Evolutionary conservation across 2,797 vertebrate species (phyloP).

Genomic region (Lepus oiostolus): DNA sequence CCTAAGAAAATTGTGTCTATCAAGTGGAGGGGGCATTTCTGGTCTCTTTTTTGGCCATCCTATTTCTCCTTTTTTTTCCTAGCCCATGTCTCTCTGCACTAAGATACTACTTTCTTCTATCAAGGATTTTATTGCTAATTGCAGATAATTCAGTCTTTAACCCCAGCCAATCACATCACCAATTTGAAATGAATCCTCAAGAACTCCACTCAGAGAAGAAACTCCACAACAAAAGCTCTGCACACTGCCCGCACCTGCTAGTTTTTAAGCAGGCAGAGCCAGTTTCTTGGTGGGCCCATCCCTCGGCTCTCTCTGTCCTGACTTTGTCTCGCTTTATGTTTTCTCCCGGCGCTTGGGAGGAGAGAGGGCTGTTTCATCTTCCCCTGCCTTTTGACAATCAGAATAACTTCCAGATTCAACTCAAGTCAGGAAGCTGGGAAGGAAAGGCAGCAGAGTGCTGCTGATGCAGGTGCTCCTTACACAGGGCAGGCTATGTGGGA

Average conservation of each 20-base stretch:
- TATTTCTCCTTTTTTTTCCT: not conserved
- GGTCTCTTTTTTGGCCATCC: not conserved
- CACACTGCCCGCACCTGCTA: not conserved
- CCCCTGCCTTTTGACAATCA: constrained; percentile 38
- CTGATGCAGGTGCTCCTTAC: not conserved
- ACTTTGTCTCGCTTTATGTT: not conserved
- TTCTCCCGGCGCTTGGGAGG: not conserved
- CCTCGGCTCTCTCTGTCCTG: not conserved
- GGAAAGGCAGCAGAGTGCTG: not conserved
- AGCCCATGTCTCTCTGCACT: not conserved
- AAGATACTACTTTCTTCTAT: not conserved
- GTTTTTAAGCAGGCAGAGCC: not conserved
- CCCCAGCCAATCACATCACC: not conserved
- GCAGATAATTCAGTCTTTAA: constrained; percentile 40
- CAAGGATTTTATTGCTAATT: not conserved
- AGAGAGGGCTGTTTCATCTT: not conserved
- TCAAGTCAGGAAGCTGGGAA: not conserved
- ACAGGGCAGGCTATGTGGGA: not conserved
- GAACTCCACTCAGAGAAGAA: not conserved
- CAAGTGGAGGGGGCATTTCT: not conserved
- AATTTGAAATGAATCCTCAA: constrained; percentile 37
- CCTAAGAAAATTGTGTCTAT: not conserved
- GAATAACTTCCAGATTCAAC: constrained; percentile 62
- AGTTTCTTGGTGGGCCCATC: not conserved
- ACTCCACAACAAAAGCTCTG: not conserved